These are phyloP conservation scores for Thunnus maccoyii DNA, from an alignment of 2,113 vertebrate genomes.

Conservation along the genomic window DNA sequence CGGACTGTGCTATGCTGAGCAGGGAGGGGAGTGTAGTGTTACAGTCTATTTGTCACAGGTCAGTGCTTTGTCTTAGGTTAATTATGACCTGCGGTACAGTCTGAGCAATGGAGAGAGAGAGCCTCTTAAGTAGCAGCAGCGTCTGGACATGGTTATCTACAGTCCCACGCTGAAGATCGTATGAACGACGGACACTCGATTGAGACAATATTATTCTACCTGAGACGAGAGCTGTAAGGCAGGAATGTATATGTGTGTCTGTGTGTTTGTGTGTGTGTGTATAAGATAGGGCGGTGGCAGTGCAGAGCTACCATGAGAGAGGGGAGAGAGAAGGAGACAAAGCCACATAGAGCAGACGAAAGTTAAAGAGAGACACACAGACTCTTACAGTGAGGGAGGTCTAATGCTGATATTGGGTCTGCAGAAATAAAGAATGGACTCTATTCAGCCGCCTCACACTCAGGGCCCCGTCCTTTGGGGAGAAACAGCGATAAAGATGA, in stretches of 20 bases:
- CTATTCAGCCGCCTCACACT: slow-evolving; percentile 45
- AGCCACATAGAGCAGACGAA: slow-evolving; percentile 4
- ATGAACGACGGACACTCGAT: slow-evolving; percentile 53
- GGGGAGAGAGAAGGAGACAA: slow-evolving; percentile 16
- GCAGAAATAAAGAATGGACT: slow-evolving; percentile 47
- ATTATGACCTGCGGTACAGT: slow-evolving; percentile 79
- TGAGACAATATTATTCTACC: slow-evolving; percentile 73
- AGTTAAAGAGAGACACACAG: slow-evolving; percentile 7
- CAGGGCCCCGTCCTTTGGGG: slow-evolving; percentile 29
- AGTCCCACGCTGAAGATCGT: slow-evolving; percentile 63
- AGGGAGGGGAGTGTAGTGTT: slow-evolving; percentile 62
- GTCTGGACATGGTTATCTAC: slow-evolving; percentile 75
- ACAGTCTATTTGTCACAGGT: slow-evolving; percentile 82
- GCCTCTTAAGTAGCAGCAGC: slow-evolving; percentile 45
- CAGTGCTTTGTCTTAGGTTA: slow-evolving; percentile 77
- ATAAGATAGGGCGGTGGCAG: not conserved
- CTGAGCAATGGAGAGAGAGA: slow-evolving; percentile 43
- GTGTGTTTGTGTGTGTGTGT: not conserved
- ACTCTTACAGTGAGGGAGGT: slow-evolving; percentile 35
- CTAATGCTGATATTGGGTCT: slow-evolving; percentile 30
- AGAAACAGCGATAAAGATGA: slow-evolving; percentile 51
- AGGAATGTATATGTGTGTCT: slow-evolving; percentile 27
- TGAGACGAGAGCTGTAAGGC: slow-evolving; percentile 36
- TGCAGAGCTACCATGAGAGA: slow-evolving; percentile 10
- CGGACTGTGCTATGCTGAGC: slow-evolving; percentile 18